Evolutionary conservation across 2,113 vertebrate species (phyloP), one percentile per base, ranked within the genome.

Genomic region (Choloepus hoffmanni): DNA sequence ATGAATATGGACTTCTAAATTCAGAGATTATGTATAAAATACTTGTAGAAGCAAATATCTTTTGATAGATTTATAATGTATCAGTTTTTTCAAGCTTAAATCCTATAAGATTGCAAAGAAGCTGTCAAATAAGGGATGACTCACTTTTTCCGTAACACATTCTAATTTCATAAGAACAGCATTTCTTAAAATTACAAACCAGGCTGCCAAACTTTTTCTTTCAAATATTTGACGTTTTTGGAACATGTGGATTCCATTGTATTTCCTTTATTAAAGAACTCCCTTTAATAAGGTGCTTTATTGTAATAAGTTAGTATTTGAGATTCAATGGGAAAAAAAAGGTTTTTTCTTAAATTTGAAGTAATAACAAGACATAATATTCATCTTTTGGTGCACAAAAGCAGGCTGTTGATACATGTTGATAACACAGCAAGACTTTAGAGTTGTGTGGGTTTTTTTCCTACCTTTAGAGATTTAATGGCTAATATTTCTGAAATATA

Each of bases 251-350:
- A 53, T 65, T 90, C 10, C 1, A 50, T 65, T 92, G 30, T 65
- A 55, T 76, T 96, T 60, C 89, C 58, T 53, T 95, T 62, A 68
- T 95, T 88, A 95, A 79, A 81, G 5, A 45, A 85, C 15, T n/a
- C 33, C 28, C 60, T 19, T 86, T 89, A 82, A 89, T 86, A 87
- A n/a, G 84, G 43, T 48, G 48, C 40, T 77, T 92, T 95, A 60
- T 82, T 62, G 58, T 73, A 68, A 55, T 85, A 65, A 62, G 94
- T 43, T 50, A 33, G n/a, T 67, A 4, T 5, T 91, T 43, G 73
- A 70, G 36, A 89, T 36, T 85, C 55, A 58, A 28, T 65, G 62
- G 8, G 48, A 50, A 50, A 50, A 53, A 53, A 92, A 23, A 60
- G 21, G 0, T 5, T 5, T 63, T 60, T 92, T 85, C 65, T 55